These are phyloP conservation scores for Geophilus truncorum DNA, from an alignment of 2,888 invertebrate species.

Conservation along the genomic window DNA sequence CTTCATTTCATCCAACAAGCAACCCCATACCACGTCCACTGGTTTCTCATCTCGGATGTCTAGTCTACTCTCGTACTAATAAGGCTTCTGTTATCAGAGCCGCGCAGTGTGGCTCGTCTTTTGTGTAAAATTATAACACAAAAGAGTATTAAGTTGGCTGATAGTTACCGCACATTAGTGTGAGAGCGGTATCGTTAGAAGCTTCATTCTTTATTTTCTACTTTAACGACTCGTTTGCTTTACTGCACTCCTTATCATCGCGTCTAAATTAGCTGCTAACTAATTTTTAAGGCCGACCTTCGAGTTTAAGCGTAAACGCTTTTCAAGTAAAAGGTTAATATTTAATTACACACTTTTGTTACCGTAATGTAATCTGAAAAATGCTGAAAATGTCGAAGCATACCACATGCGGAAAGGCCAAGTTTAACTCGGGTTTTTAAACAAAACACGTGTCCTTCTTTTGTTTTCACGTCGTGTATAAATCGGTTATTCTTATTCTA, in stretches of 20 bases:
- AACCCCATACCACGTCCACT: not conserved
- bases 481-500: too few relatives aligned
- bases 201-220: not conserved
- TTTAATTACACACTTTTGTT: not conserved
- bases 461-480: too few relatives aligned
- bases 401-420: too few relatives aligned
- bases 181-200: not conserved
- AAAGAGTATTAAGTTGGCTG: not conserved
- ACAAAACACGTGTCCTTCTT: too few relatives aligned
- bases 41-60: not conserved
- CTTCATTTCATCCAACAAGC: not conserved
- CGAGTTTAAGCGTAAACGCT: not conserved
- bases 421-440: too few relatives aligned
- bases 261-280: not conserved
- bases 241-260: not conserved
- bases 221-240: not conserved
- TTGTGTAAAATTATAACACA: conserved; percentile 1
- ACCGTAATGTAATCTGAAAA: too few relatives aligned
- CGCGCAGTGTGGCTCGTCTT: not conserved
- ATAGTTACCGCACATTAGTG: not conserved
- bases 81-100: conserved; percentile 11
- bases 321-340: not conserved
- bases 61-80: not conserved
- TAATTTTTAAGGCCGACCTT: not conserved
- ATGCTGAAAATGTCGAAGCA: too few relatives aligned